Conservation (phyloP, 2,113 vertebrate species). For the Oreochromis spilurus region DNA sequence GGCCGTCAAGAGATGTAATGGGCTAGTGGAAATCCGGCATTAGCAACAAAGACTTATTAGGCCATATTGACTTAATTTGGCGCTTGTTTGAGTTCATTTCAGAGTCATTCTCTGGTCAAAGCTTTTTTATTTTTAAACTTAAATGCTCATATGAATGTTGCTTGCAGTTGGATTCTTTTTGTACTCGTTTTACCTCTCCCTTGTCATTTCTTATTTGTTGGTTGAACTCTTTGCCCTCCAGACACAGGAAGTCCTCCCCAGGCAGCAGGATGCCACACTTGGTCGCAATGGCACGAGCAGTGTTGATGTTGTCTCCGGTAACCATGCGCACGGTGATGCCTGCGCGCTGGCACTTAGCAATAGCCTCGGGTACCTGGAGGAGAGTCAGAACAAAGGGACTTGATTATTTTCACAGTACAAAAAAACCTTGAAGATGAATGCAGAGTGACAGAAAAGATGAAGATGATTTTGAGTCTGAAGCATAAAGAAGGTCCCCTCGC, state of each 20-base stretch:
- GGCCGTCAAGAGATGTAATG: background rate
- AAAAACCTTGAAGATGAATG: background rate
- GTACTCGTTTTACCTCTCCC: constrained; percentile 80
- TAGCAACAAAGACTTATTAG: background rate
- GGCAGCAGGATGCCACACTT: constrained; percentile 93
- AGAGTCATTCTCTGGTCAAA: background rate
- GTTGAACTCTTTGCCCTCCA: constrained; percentile 98
- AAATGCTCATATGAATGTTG: background rate
- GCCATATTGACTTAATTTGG: background rate
- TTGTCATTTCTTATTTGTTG: constrained; percentile 92
- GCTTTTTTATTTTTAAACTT: rapidly evolving
- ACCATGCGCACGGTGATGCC: constrained; percentile 98
- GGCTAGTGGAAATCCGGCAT: background rate
- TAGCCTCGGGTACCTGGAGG: constrained; percentile 87
- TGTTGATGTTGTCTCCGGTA: constrained; percentile 97
- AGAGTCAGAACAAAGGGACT: background rate
- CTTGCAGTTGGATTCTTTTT: background rate
- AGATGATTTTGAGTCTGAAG: background rate
- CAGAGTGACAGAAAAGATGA: background rate
- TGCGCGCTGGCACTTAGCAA: constrained; percentile 86
- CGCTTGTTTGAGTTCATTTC: background rate
- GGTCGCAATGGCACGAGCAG: constrained; percentile 90
- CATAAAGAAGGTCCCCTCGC: background rate
- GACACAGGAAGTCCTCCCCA: constrained; percentile 87
- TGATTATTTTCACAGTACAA: background rate